These are phyloP conservation scores for Sarcoramphus papa DNA, from an alignment of 2,797 vertebrate genomes.

Conservation along the genomic window DNA sequence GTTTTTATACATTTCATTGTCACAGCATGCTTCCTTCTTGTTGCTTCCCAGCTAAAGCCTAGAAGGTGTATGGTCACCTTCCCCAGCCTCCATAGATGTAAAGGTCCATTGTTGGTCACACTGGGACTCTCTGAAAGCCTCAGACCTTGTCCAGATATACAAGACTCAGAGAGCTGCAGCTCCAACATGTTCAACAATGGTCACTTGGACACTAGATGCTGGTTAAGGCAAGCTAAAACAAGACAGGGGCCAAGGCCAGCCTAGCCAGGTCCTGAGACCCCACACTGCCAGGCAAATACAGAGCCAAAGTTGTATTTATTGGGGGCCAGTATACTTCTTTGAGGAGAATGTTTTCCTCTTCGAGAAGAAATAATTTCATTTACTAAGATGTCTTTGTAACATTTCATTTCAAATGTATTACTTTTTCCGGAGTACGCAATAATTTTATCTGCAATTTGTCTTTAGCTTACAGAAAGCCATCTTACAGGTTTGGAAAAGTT, in stretches of 20 bases:
- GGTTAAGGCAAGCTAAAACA: background rate
- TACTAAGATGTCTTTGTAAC: background rate
- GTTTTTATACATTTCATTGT: background rate
- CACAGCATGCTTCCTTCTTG: background rate
- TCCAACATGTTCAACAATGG: accelerated
- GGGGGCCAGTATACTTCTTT: too few relatives aligned
- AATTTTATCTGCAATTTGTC: background rate
- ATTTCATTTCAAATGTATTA: background rate
- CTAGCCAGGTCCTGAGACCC: background rate
- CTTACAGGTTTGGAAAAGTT: background rate
- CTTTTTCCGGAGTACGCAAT: background rate
- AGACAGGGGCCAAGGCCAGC: background rate
- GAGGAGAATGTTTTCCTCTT: background rate
- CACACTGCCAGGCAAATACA: background rate
- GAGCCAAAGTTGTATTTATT: background rate
- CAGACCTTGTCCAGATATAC: background rate
- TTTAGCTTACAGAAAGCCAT: background rate
- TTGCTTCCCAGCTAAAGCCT: background rate
- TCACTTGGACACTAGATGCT: accelerated
- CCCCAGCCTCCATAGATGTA: accelerated
- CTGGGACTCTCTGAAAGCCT: background rate
- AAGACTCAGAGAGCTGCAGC: accelerated
- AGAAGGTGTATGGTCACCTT: background rate
- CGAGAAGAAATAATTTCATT: background rate
- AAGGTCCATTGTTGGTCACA: background rate